Evolutionary conservation across 2,113 vertebrate genomes (phyloP).

Genomic region (Tupaia tana): DNA sequence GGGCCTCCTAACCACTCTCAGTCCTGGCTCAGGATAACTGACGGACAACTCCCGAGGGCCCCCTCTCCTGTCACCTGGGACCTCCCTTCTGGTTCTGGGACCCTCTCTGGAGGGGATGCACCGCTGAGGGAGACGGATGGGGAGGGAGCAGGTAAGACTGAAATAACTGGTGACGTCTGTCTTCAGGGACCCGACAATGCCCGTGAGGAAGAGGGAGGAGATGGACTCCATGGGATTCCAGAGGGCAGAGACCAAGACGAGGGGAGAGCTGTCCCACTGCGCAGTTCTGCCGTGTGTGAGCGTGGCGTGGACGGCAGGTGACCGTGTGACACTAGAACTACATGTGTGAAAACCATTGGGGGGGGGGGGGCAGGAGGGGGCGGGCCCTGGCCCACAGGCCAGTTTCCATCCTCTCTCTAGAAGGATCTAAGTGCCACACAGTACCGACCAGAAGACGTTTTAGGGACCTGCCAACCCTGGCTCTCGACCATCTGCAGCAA

Average conservation of each 20-base stretch:
- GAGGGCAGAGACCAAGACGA: background rate
- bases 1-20: fast-evolving
- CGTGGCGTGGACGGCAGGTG: background rate
- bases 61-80: background rate
- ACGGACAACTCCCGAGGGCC: fast-evolving
- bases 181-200: background rate
- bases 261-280: fast-evolving
- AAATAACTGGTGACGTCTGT: background rate
- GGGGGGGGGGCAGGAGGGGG: no score
- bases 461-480: background rate
- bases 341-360: background rate
- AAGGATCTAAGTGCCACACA: background rate
- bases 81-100: background rate
- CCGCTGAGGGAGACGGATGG: fast-evolving
- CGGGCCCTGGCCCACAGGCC: background rate
- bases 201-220: background rate
- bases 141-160: background rate
- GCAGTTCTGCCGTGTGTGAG: background rate
- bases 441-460: background rate
- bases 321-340: background rate
- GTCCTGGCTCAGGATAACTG: background rate
- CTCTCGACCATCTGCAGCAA: background rate
- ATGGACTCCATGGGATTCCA: background rate
- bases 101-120: background rate
- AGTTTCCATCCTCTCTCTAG: background rate